Base-by-base conservation (phyloP, 2,113 vertebrate species). In the Pungitius pungitius region DNA sequence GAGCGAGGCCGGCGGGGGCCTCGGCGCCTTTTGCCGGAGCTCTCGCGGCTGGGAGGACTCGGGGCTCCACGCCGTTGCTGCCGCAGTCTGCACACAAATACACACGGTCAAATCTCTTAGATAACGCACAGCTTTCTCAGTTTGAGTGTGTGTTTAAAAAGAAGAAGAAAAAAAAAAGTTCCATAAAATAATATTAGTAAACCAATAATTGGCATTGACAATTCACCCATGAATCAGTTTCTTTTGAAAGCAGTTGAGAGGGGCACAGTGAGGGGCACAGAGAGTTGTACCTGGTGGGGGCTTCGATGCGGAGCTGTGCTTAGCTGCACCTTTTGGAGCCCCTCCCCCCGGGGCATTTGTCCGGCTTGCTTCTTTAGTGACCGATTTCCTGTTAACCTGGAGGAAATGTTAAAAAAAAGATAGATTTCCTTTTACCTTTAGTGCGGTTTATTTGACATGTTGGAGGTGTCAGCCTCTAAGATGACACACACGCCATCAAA, bases 41-140 rank as follows among this genome's bases (percentile, higher is more conserved):
- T 54, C 85, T 87, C 5, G 91, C 70, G 14, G 93, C 88, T 17
- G 91, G 93, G 39, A 93, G 86, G 8, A 83, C 84, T 85, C 82
- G 89, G 80, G 80, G 87, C 18, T 65, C 83, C 71, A 63, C 49
- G 17, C 64, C 58, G 30, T 87, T 75, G 63, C 27, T 51, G 68
- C 77, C 89, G 86, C 83, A 76, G 68, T 73, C 94, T 96, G 92
- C 15, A 71, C 26, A 68, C 35, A 67, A 42, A 54, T 10, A 52
- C 49, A 52, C 51, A 56, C 10, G 42, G 22, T 62, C 3, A 35
- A 60, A 72, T 54, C 5, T 55, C n/a, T 57, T 8, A 26, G 49
- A 14, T 20, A 30, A 47, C 18, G 10, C 13, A 8, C 22, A 61
- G 39, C 42, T 45, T 22, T 58, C 20, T 35, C n/a, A 3, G 45